Evolutionary conservation across 2,113 vertebrate genomes (phyloP).

Genomic region (Sapajus apella): DNA sequence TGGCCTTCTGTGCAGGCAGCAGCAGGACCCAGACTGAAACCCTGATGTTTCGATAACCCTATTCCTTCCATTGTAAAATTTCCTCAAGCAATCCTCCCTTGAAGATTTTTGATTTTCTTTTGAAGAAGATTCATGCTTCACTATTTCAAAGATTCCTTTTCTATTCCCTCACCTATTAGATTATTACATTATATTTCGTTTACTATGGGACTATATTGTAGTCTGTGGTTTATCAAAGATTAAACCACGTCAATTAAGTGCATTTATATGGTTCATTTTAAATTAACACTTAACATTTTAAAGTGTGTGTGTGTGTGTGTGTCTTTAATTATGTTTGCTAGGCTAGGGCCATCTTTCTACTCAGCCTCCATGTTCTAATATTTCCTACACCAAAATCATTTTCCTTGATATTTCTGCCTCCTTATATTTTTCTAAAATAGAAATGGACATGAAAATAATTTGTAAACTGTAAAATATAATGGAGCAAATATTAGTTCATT

Average conservation of each 20-base stretch:
- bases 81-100: background rate
- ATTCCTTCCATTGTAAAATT: background rate
- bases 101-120: slow-evolving; percentile 41
- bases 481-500: background rate
- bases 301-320: background rate
- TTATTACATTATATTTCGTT: background rate
- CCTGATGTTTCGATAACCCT: background rate
- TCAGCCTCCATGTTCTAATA: background rate
- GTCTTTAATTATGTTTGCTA: background rate
- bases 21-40: too few relatives aligned
- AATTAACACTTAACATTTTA: background rate
- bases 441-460: background rate
- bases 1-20: too few relatives aligned
- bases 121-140: background rate
- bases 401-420: background rate
- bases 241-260: background rate
- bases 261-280: background rate
- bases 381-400: background rate
- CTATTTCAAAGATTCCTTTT: background rate
- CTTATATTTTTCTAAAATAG: background rate
- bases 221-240: background rate
- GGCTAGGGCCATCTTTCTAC: background rate
- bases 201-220: background rate
- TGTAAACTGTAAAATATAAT: background rate
- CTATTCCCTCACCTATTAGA: background rate